Base-by-base conservation (phyloP, 2,113 vertebrate genomes). In the Cryptotis parvus region DNA sequence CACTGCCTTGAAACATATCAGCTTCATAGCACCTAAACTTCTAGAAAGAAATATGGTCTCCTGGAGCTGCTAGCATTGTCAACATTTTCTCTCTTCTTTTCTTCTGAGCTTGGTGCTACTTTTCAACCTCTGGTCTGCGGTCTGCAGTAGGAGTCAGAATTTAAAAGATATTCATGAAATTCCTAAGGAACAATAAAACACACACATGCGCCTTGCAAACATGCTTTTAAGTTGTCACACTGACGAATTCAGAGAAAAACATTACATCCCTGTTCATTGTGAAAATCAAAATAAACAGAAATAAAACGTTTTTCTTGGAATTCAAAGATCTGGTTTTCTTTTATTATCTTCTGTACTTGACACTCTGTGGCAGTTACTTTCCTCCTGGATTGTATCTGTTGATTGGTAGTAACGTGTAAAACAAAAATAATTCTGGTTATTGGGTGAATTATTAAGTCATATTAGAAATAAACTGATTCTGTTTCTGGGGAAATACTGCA, bases 171-270 rank as follows among this genome's bases (percentile, higher is more conserved):
- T 39, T 84, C 9, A 37, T 27, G 7, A 94, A 89, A 89, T 10
- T 58, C 49, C 16, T 49, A 85, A 82, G 35, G 20, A 58, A 84
- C n/a, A 39, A 65, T 20, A 65, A 90, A 95, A 77, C 75, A 10
- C 20, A 27, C 63, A 45, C 33, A 9, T 61, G 12, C 26, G 35
- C 37, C 66, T 29, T 31, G 9, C 27, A 66, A 75, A 83, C 45
- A 8, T 6, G 9, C 74, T 72, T 89, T 79, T 86, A 63, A 77
- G 4, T 85, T 61, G 75, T 61, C 31, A 80, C 76, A 22, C 22
- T n/a, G 35, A 78, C 37, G 35, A 69, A 75, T 75, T 90, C 31
- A 79, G 35, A 95, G 39, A 27, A 79, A 91, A 72, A 80, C 45
- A 49, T 39, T 70, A 14, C n/a, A 73, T 26, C 20, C 87, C 55